Evolutionary conservation across 2,888 invertebrate species (phyloP).

Genomic region (Microctonus brassicae): DNA sequence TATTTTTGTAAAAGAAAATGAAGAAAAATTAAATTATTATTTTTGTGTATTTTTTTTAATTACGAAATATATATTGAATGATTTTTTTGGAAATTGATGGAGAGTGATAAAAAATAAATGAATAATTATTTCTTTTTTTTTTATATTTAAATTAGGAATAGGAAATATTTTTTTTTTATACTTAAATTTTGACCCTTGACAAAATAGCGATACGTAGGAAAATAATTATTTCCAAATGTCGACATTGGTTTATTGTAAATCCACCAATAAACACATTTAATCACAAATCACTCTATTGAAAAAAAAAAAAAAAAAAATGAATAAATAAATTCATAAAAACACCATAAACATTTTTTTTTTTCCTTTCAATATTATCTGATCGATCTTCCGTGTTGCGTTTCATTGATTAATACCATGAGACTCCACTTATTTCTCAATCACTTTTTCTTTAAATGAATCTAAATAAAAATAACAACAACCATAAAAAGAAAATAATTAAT

Average conservation of each 20-base stretch:
- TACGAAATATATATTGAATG: too few relatives aligned
- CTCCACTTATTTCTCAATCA: too few relatives aligned
- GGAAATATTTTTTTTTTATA: too few relatives aligned
- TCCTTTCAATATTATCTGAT: background rate
- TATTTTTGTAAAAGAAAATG: too few relatives aligned
- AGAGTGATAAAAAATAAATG: too few relatives aligned
- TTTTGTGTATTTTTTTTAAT: too few relatives aligned
- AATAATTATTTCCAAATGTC: background rate
- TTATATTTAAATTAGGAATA: too few relatives aligned
- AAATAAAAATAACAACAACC: background rate
- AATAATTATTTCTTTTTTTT: too few relatives aligned
- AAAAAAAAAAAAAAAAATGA: background rate
- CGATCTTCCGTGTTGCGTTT: background rate
- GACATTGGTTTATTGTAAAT: background rate
- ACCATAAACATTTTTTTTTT: background rate
- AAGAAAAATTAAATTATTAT: too few relatives aligned
- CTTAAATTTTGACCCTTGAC: conserved; percentile 24
- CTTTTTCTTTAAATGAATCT: too few relatives aligned
- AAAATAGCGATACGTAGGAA: background rate
- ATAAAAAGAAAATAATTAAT: background rate
- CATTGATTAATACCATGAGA: too few relatives aligned
- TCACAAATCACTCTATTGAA: background rate
- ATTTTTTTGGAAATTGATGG: too few relatives aligned
- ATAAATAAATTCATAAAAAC: background rate
- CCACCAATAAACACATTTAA: background rate